phyloP scores from a whole-genome alignment of 2,797 vertebrate genomes.

The Thunnus albacares region DNA sequence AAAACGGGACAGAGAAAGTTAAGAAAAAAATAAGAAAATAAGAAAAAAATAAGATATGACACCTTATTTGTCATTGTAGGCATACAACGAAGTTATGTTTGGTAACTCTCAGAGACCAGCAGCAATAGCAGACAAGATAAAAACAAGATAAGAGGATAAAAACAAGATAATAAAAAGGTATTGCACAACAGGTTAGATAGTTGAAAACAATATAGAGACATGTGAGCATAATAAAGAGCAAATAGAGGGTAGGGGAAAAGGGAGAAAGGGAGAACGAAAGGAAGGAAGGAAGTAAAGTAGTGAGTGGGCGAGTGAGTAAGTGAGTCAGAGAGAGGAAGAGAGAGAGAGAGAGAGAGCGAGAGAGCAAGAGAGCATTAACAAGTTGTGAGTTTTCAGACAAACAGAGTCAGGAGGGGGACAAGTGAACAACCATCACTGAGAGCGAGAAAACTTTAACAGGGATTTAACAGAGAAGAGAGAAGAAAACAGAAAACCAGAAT shows the following conservation, averaged over 20 bases:
- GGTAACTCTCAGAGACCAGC: no score
- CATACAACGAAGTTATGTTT: no score
- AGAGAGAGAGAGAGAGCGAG: background rate
- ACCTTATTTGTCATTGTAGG: no score
- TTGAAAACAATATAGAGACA: no score
- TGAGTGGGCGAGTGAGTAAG: slow-evolving; percentile 20
- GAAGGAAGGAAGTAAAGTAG: background rate
- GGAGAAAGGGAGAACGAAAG: slow-evolving; percentile 35
- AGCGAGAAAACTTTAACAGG: background rate
- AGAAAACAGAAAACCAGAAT: background rate
- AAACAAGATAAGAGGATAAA: no score
- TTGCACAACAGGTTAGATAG: no score
- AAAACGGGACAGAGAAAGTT: background rate
- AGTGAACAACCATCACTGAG: slow-evolving; percentile 14
- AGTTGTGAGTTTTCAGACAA: slow-evolving; percentile 14
- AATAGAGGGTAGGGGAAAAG: background rate
- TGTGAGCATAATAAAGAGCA: no score
- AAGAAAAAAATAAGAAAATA: background rate
- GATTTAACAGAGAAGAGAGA: background rate
- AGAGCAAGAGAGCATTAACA: background rate
- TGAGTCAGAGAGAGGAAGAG: slow-evolving; percentile 19
- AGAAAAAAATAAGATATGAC: no score
- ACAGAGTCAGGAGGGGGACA: background rate
- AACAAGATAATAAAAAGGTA: no score
- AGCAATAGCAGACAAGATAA: no score